Evolutionary conservation across 1,140 invertebrate species (phyloP).

Genomic region (Calliopsis andreniformis): DNA sequence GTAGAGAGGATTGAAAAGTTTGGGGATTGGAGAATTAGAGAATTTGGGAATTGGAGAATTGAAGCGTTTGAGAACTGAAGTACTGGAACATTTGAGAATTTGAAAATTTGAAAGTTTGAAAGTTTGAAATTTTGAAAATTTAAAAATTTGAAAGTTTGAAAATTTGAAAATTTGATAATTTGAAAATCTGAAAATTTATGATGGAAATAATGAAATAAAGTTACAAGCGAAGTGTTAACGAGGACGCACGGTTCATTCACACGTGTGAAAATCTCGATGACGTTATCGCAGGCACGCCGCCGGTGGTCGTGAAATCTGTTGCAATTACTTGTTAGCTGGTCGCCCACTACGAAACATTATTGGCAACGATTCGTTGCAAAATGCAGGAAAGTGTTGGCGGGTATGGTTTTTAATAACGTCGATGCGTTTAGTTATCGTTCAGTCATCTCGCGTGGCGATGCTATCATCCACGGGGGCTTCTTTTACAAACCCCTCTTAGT

Average conservation of each 20-base stretch:
- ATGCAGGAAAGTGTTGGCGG: conserved; percentile 63
- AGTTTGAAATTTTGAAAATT: too few species aligned
- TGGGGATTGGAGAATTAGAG: too few species aligned
- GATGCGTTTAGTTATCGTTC: conserved; percentile 20
- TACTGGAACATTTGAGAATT: too few species aligned
- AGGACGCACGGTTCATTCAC: conserved; percentile 10
- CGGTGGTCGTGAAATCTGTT: conserved; percentile 49
- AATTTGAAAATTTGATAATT: too few species aligned
- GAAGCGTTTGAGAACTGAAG: too few species aligned
- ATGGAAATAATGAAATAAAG: too few species aligned
- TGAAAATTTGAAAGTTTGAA: too few species aligned
- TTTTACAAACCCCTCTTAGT: not conserved
- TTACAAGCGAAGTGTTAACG: conserved; percentile 21
- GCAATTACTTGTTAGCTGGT: conserved; percentile 49
- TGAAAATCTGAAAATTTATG: too few species aligned
- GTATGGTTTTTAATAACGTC: conserved; percentile 3
- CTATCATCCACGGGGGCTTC: conserved; percentile 9
- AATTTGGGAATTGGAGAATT: too few species aligned
- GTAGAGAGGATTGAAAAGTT: too few species aligned
- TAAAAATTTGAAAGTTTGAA: too few species aligned
- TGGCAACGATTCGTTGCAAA: conserved; percentile 61
- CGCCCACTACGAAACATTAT: conserved; percentile 58
- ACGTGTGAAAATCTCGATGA: conserved; percentile 49
- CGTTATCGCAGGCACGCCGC: conserved; percentile 5
- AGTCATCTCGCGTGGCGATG: conserved; percentile 17